Conservation (phyloP, 2,797 vertebrate species). For the Enteromius anoplus region DNA sequence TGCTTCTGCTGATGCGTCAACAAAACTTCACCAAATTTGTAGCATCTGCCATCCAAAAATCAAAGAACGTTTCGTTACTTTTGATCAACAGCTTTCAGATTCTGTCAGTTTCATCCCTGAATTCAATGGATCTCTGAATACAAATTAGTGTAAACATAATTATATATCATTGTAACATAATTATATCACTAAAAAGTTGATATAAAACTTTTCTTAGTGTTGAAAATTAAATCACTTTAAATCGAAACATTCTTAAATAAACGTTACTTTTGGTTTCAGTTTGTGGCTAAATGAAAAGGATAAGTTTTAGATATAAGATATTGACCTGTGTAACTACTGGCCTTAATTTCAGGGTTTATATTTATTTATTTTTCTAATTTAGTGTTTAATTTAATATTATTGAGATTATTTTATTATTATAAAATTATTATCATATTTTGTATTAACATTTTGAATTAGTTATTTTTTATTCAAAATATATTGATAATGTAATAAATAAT, state of each 20-base stretch:
- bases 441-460: not conserved
- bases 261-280: not conserved
- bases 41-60: not conserved
- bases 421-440: too few relatives aligned
- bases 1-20: not conserved
- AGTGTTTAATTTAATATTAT: too few relatives aligned
- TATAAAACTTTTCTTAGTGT: not conserved
- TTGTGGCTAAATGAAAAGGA: not conserved
- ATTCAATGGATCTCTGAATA: not conserved
- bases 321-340: not conserved
- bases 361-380: too few relatives aligned
- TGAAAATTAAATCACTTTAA: not conserved
- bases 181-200: not conserved
- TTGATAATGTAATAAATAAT: too few relatives aligned
- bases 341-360: too few relatives aligned
- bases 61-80: not conserved
- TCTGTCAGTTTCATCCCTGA: too few relatives aligned
- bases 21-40: not conserved
- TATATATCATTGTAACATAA: too few relatives aligned
- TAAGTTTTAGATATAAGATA: not conserved
- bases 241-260: not conserved
- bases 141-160: not conserved
- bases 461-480: not conserved
- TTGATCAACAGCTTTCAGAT: not conserved
- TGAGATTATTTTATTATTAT: too few relatives aligned